Percentiles rank a stretch among this genome's conserved stretches.
phyloP scores from a whole-genome alignment of 2,888 invertebrate species.

The Dascillus cervinus region DNA sequence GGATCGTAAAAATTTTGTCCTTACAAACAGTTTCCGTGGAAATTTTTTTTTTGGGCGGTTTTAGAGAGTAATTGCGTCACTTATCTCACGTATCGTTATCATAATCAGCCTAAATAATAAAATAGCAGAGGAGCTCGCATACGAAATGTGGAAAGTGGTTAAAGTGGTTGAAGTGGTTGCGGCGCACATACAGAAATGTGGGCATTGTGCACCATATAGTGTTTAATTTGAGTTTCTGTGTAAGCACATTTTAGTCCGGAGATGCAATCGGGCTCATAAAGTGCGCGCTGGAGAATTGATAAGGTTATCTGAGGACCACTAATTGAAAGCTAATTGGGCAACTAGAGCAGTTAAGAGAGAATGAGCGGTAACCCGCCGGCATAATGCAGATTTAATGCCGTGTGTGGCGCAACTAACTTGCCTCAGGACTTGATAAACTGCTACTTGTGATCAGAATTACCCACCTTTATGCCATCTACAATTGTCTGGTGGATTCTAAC shows the following conservation, averaged over 20 bases:
- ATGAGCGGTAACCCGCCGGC: constrained; percentile 33
- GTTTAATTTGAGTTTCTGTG: constrained; percentile 14
- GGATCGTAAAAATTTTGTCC: too few relatives aligned
- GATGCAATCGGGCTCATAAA: constrained; percentile 28
- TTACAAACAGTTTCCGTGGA: too few relatives aligned
- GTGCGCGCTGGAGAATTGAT: constrained; percentile 36
- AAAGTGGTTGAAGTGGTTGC: too few relatives aligned
- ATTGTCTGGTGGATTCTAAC: too few relatives aligned
- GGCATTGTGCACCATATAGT: neutral
- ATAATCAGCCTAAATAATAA: constrained; percentile 36
- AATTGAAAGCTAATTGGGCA: constrained; percentile 45
- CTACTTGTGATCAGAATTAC: constrained; percentile 33
- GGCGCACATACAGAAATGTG: constrained; percentile 6
- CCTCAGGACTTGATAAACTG: constrained; percentile 38
- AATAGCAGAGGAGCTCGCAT: constrained; percentile 32
- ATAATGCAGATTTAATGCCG: constrained; percentile 38
- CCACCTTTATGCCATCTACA: too few relatives aligned
- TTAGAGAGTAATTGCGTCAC: too few relatives aligned
- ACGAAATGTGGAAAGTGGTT: too few relatives aligned
- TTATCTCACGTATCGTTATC: constrained; percentile 36
- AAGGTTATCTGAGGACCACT: constrained; percentile 39
- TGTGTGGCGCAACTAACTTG: constrained; percentile 36
- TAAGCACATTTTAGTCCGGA: constrained; percentile 13
- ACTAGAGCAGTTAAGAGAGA: constrained; percentile 39
- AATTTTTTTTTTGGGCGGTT: too few relatives aligned